Base-by-base conservation (phyloP, 2,797 vertebrate genomes). In the Halcyon smyrnensis region DNA sequence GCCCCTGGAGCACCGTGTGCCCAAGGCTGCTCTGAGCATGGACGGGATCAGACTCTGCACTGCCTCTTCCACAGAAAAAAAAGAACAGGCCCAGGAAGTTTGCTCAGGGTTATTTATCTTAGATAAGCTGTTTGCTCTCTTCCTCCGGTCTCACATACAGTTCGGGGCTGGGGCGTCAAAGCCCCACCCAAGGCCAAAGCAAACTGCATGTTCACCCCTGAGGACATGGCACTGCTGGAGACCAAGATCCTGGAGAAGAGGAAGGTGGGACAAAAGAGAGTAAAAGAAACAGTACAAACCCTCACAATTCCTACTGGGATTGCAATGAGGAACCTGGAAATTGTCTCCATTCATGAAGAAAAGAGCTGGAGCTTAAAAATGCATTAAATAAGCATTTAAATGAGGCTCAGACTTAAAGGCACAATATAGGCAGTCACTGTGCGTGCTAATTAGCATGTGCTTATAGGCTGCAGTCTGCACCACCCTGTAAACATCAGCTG, bases 91-190 rank as follows among this genome's bases (percentile, higher is more conserved):
- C 90, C 95, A 92, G 96, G 95, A 97, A 97, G 96, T 97, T 95
- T 95, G 88, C 91, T 84, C 51, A 45, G 87, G 45, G 63, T 68
- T 97, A 78, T 97, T 96, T 97, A 87, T 56, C 25, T 74, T 93
- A 97, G 96, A 97, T 97, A 97, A 96, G 91, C 81, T 43, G 68
- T 46, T 80, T 87, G 93, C 77, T 95, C 45, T 25, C 94, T 90
- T 87, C 90, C 87, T 93, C 93, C 25, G 39, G 63, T 62, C 83
- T 41, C 15, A 1, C 41, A 91, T 7, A 43, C 36, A 25, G 56
- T 8, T 36, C 69, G 68, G 82, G 69, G 82, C 62, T 81, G 54
- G 80, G n/a, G 43, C 7, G 37, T 46, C 15, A 59, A 53, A 84
- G 67, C 43, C 46, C 65, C 16, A 2, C 4, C 59, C 54, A 48